Evolutionary conservation across 2,888 invertebrate species (phyloP).

Genomic region (Polietes domitor): DNA sequence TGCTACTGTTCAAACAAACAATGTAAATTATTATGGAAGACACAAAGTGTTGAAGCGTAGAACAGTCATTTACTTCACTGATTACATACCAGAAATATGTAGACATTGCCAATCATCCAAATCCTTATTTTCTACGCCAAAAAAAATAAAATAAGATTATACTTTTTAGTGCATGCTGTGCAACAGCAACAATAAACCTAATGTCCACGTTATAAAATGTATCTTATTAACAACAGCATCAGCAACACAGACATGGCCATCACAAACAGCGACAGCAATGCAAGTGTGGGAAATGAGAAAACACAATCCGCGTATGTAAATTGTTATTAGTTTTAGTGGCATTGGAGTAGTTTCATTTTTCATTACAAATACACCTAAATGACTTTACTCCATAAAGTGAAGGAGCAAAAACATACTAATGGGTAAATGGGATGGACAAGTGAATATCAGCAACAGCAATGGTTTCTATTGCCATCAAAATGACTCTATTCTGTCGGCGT

Average conservation of each 20-base stretch:
- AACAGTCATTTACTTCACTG: too few species aligned
- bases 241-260: conserved; percentile 11
- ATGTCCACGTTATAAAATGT: conserved; percentile 60
- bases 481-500: conserved; percentile 16
- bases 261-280: background rate
- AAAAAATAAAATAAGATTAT: conserved; percentile 52
- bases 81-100: too few species aligned
- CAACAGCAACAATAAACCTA: conserved; percentile 54
- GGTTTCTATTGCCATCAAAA: conserved; percentile 54
- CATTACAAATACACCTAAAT: background rate
- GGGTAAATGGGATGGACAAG: background rate
- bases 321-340: conserved; percentile 54
- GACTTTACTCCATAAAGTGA: too few species aligned
- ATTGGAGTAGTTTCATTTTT: conserved; percentile 6
- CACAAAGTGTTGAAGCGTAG: too few species aligned
- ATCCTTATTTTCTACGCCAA: too few species aligned
- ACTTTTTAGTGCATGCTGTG: conserved; percentile 57
- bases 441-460: conserved; percentile 53
- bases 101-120: too few species aligned
- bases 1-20: too few species aligned
- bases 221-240: conserved; percentile 52
- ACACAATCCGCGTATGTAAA: conserved; percentile 49
- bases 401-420: too few species aligned
- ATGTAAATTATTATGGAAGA: too few species aligned
- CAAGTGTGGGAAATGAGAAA: background rate